These are phyloP conservation scores for Esox niger DNA, from an alignment of 2,113 vertebrate species.

Conservation along the genomic window DNA sequence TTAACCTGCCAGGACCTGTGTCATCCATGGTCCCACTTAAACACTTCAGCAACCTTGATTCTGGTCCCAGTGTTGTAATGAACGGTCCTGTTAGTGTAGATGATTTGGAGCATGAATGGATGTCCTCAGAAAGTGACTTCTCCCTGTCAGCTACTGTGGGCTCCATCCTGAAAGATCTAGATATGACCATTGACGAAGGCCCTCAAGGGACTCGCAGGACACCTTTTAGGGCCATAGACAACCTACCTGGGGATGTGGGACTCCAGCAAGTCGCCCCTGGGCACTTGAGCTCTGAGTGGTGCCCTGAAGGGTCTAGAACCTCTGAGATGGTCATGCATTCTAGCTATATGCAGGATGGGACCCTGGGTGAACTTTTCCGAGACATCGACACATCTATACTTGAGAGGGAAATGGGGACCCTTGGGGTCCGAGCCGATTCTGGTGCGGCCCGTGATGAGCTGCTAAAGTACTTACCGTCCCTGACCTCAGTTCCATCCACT, in stretches of 20 bases:
- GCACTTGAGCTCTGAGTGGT: conserved; percentile 27
- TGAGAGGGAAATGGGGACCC: conserved; percentile 62
- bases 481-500: conserved; percentile 16
- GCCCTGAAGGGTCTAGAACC: neutral
- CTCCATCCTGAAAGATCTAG: conserved; percentile 77
- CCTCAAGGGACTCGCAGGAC: conserved; percentile 41
- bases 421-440: conserved; percentile 41
- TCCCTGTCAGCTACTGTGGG: conserved; percentile 63
- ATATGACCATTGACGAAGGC: conserved; percentile 65
- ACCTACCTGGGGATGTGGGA: conserved; percentile 41
- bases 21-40: neutral
- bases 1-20: neutral
- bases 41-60: neutral
- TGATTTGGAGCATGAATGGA: conserved; percentile 51
- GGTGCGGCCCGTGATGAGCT: conserved; percentile 45
- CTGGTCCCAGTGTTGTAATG: neutral
- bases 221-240: conserved; percentile 65
- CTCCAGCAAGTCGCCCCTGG: conserved; percentile 26
- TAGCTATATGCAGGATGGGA: conserved; percentile 66
- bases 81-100: conserved; percentile 7
- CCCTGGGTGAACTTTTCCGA: conserved; percentile 76
- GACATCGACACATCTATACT: conserved; percentile 79
- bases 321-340: conserved; percentile 56
- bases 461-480: conserved; percentile 49
- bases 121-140: conserved; percentile 64